These are phyloP conservation scores for Oegoconia quadripuncta DNA, from an alignment of 2,888 invertebrate genomes.

Conservation along the genomic window DNA sequence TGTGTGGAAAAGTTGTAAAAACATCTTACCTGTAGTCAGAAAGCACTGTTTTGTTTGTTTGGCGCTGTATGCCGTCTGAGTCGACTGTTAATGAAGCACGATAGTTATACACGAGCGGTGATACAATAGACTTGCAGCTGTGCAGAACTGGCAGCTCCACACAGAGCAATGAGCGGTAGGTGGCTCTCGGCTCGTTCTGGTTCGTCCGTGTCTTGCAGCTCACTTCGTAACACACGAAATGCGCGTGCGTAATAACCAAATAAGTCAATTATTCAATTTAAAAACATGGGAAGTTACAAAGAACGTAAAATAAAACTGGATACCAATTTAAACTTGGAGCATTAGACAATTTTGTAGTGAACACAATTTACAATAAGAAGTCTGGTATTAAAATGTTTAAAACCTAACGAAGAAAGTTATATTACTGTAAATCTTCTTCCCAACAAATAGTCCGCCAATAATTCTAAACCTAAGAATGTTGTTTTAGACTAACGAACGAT, in stretches of 20 bases:
- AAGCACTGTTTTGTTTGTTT: too few relatives aligned
- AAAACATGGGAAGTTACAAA: slow-evolving; percentile 41
- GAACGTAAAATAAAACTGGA: neutral
- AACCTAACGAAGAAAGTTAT: too few relatives aligned
- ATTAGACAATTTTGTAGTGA: neutral
- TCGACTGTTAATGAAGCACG: too few relatives aligned
- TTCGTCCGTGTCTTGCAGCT: slow-evolving; percentile 36
- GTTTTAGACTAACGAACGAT: too few relatives aligned
- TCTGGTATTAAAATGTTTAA: too few relatives aligned
- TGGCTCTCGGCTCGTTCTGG: neutral
- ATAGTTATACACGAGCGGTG: neutral
- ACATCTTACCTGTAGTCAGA: too few relatives aligned
- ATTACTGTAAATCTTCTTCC: too few relatives aligned
- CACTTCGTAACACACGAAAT: slow-evolving; percentile 44
- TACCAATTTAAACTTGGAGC: neutral
- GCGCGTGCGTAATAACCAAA: slow-evolving; percentile 55
- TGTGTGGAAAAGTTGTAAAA: too few relatives aligned
- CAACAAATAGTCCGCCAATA: too few relatives aligned
- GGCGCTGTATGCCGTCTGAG: too few relatives aligned
- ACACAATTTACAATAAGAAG: neutral
- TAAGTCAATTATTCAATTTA: slow-evolving; percentile 55
- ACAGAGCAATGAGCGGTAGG: neutral
- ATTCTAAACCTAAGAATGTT: too few relatives aligned
- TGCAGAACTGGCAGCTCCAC: neutral
- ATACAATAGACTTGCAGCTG: neutral